phyloP scores from a whole-genome alignment of 2,113 vertebrate genomes.

The Gulo gulo region DNA sequence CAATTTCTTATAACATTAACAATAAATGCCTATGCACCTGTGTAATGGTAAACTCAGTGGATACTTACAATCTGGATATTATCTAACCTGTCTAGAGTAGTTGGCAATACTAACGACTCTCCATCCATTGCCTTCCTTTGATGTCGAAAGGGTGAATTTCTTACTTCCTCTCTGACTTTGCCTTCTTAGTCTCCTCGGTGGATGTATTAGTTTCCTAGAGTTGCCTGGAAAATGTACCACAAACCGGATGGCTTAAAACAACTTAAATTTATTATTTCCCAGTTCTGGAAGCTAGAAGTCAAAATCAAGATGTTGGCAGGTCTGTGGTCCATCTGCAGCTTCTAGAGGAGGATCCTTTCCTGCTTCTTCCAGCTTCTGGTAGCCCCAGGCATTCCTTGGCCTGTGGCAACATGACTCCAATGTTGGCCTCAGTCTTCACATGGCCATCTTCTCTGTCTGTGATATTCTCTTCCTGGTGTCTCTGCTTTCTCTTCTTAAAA shows the following conservation, averaged over 20 bases:
- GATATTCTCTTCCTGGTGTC: background rate
- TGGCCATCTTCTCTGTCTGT: background rate
- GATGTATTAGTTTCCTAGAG: background rate
- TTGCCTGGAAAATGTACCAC: background rate
- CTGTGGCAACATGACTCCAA: background rate
- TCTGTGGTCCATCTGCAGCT: background rate
- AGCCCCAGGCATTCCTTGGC: background rate
- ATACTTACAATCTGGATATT: background rate
- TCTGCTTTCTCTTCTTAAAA: background rate
- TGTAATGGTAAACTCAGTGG: background rate
- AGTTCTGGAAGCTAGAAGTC: background rate
- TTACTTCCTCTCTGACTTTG: background rate
- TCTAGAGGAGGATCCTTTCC: background rate
- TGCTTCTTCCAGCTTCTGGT: background rate
- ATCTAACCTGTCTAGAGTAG: background rate
- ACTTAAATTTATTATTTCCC: background rate
- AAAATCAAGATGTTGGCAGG: background rate
- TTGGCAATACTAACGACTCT: background rate
- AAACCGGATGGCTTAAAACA: background rate
- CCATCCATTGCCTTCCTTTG: background rate
- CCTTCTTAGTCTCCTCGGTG: background rate
- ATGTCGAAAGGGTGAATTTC: background rate
- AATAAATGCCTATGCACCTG: background rate
- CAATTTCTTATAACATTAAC: background rate
- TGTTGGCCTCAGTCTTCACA: background rate